A percentile compares a stretch with the other conserved stretches of the same genome.
These are phyloP conservation scores for Horisme vitalbata DNA, from an alignment of 2,888 invertebrate species.

Conservation along the genomic window DNA sequence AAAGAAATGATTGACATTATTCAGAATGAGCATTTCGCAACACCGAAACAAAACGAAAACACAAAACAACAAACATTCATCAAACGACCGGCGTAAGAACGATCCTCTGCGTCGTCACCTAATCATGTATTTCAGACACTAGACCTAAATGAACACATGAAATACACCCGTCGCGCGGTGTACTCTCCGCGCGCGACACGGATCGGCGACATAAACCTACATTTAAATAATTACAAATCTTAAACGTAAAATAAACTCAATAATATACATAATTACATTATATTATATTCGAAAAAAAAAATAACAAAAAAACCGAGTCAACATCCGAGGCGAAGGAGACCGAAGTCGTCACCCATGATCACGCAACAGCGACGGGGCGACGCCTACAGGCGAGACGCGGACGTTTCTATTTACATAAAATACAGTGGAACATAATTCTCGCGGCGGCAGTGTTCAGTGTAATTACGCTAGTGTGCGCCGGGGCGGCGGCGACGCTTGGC, in stretches of 20 bases:
- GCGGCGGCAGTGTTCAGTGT: conserved; percentile 30
- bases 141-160: conserved; percentile 82
- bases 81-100: conserved; percentile 64
- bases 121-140: conserved; percentile 74
- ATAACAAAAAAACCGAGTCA: conserved; percentile 64
- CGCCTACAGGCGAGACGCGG: conserved; percentile 39
- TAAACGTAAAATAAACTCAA: conserved; percentile 79
- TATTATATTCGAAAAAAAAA: conserved; percentile 73
- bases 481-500: conserved; percentile 32
- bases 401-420: conserved; percentile 41
- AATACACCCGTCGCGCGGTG: conserved; percentile 69
- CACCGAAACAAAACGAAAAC: conserved; percentile 69
- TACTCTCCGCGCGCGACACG: conserved; percentile 49
- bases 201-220: conserved; percentile 62
- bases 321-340: conserved; percentile 38
- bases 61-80: conserved; percentile 77
- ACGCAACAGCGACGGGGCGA: neutral
- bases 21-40: conserved; percentile 74
- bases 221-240: conserved; percentile 78
- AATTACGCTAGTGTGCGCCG: conserved; percentile 42
- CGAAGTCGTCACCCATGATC: conserved; percentile 22
- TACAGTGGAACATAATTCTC: conserved; percentile 23
- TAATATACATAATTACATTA: conserved; percentile 82
- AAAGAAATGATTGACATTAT: conserved; percentile 81
- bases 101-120: conserved; percentile 61